Evolutionary conservation across 2,888 invertebrate species (phyloP).

Genomic region (Phaonia tiefii): DNA sequence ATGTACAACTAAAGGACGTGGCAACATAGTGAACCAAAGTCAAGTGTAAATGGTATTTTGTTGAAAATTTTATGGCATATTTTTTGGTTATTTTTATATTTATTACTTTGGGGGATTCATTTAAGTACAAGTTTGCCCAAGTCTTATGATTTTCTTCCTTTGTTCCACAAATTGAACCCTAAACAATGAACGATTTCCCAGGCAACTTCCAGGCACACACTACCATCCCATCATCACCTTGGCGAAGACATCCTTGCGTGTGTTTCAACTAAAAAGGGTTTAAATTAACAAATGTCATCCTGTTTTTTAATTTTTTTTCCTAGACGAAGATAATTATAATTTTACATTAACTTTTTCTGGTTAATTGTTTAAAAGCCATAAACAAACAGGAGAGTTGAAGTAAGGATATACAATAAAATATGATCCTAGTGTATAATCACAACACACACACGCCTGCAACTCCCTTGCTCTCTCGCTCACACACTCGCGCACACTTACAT

Average conservation of each 20-base stretch:
- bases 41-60: conserved; percentile 59
- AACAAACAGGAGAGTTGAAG: conserved; percentile 67
- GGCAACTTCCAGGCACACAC: neutral
- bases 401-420: conserved; percentile 18
- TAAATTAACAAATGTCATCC: conserved; percentile 79
- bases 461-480: too few species aligned
- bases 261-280: conserved; percentile 36
- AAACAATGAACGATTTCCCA: neutral
- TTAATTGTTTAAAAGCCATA: conserved; percentile 76
- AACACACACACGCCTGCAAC: neutral
- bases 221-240: neutral
- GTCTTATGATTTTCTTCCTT: conserved; percentile 70
- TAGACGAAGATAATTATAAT: conserved; percentile 76
- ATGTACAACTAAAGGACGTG: neutral
- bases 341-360: conserved; percentile 78
- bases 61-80: conserved; percentile 75
- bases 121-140: conserved; percentile 59
- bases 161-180: conserved; percentile 32
- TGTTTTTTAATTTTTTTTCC: conserved; percentile 69
- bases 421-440: conserved; percentile 1
- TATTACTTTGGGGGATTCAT: conserved; percentile 77
- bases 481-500: neutral
- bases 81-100: conserved; percentile 79
- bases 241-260: neutral
- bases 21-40: neutral